A percentile compares a stretch with the other conserved stretches of the same genome.
phyloP scores from a whole-genome alignment of 2,888 invertebrate genomes.

The Stenotaenia linearis region DNA sequence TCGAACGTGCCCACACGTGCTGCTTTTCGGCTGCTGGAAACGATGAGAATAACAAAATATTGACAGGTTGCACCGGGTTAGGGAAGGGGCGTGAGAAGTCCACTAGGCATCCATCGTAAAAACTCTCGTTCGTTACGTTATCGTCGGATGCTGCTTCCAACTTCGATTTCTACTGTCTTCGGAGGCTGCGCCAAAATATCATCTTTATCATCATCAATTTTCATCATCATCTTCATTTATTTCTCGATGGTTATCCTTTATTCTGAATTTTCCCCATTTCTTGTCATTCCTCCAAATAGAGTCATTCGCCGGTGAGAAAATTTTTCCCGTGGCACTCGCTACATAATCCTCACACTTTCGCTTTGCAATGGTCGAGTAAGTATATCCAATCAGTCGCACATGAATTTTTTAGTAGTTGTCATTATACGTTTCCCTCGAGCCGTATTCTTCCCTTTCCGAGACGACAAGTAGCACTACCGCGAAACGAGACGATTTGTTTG shows the following conservation, averaged over 20 bases:
- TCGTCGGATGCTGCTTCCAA: neutral
- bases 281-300: neutral
- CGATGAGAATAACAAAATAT: neutral
- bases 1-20: neutral
- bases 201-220: neutral
- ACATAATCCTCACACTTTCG: conserved; percentile 3
- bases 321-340: neutral
- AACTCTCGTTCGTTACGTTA: neutral
- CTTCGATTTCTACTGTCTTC: neutral
- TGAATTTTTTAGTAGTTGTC: conserved; percentile 24
- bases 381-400: conserved; percentile 30
- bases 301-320: neutral
- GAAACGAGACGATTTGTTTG: neutral
- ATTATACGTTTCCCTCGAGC: conserved; percentile 15
- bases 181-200: neutral
- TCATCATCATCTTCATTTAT: neutral
- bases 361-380: conserved; percentile 26
- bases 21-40: neutral
- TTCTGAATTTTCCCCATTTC: neutral
- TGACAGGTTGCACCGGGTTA: neutral
- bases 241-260: neutral
- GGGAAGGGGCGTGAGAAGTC: conserved; percentile 5
- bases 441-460: conserved; percentile 5
- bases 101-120: conserved; percentile 9
- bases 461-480: neutral